These are phyloP conservation scores for Baryphthengus martii DNA, from an alignment of 2,113 vertebrate genomes.

Conservation along the genomic window DNA sequence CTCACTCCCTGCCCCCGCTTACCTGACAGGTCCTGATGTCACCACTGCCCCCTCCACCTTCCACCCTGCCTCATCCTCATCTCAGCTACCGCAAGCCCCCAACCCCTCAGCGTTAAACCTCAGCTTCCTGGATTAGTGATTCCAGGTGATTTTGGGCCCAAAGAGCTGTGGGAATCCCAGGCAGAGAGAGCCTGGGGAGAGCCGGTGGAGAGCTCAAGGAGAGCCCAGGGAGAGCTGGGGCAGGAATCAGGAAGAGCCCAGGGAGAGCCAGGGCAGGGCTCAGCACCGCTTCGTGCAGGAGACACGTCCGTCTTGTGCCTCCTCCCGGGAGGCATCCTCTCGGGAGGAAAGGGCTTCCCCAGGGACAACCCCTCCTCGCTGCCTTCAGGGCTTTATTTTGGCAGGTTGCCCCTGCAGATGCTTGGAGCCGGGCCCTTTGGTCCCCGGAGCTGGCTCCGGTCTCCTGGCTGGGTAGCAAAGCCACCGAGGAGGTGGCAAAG, in stretches of 20 bases:
- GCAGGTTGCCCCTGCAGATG: conserved; percentile 5
- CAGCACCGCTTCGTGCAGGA: neutral
- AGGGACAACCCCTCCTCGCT: neutral
- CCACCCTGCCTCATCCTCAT: too few relatives aligned
- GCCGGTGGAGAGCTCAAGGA: rapidly evolving
- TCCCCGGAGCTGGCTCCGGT: neutral
- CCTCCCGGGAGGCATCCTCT: neutral
- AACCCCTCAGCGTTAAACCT: neutral
- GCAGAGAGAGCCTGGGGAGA: neutral
- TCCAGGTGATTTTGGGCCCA: rapidly evolving
- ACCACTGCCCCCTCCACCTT: neutral
- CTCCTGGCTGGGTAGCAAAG: conserved; percentile 1
- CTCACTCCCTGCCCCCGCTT: neutral
- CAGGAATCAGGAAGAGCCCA: too few relatives aligned
- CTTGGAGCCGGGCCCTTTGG: conserved; percentile 3
- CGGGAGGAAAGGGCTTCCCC: neutral
- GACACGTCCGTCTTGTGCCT: neutral
- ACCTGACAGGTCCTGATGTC: neutral
- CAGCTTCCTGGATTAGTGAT: neutral
- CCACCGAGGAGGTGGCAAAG: neutral
- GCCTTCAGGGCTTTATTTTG: neutral
- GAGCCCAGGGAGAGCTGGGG: rapidly evolving
- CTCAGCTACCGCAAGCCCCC: rapidly evolving
- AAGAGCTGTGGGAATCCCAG: neutral
- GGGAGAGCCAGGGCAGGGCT: rapidly evolving